phyloP scores from a whole-genome alignment of 2,888 invertebrate genomes.

The Euzophera pinguis region DNA sequence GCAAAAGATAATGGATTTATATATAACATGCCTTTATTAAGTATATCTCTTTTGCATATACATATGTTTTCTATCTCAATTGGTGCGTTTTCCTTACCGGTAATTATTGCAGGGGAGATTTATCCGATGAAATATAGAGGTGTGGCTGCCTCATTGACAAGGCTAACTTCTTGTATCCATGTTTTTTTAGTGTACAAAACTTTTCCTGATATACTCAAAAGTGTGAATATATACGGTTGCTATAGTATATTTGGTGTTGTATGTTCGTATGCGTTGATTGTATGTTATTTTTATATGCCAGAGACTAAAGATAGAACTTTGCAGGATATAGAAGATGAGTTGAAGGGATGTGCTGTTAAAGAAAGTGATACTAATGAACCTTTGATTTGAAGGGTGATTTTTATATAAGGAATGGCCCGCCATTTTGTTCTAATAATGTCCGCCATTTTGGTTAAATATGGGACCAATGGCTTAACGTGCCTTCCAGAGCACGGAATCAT shows the following conservation, averaged over 20 bases:
- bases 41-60: conserved; percentile 20
- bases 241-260: conserved; percentile 17
- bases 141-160: conserved; percentile 30
- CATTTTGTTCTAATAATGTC: too few species aligned
- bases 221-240: conserved; percentile 22
- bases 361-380: too few species aligned
- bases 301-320: conserved; percentile 16
- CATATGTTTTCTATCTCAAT: conserved; percentile 23
- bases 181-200: conserved; percentile 22
- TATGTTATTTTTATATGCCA: conserved; percentile 5
- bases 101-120: conserved; percentile 28
- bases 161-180: conserved; percentile 23
- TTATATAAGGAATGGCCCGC: too few species aligned
- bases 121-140: conserved; percentile 28
- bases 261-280: conserved; percentile 11
- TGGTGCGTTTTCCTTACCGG: conserved; percentile 23
- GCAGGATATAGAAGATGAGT: conserved; percentile 14
- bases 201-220: conserved; percentile 18
- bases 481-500: too few species aligned
- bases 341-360: too few species aligned
- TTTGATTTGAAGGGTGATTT: too few species aligned
- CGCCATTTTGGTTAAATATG: too few species aligned
- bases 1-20: conserved; percentile 13
- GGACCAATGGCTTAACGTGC: too few species aligned
- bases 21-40: conserved; percentile 19